Evolutionary conservation across 2,888 invertebrate species (phyloP), one percentile per base, ranked within the genome.

Genomic region (Ophion costatus): DNA sequence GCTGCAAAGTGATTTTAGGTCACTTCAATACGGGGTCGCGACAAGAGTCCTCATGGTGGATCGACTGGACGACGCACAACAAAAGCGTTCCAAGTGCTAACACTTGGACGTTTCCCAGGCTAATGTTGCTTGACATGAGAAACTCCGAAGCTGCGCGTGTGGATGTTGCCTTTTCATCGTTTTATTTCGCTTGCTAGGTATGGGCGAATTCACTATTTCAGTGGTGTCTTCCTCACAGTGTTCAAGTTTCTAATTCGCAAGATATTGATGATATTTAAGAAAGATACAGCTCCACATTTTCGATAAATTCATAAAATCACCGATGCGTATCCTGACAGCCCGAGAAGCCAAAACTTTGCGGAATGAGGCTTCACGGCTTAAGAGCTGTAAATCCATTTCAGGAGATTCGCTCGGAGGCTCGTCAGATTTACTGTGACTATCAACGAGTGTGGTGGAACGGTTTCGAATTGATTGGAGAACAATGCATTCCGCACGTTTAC

Each of bases 1-100:
- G 76, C 57, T 77, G 76, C 29, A 38, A 67, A 67, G 76, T 77
- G 22, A 57, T 64, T 67, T 77, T 67, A 77, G 42, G 51, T 51
- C 38, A 7, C 9, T 38, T 9, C 38, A 9, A 9, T 38, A 38
- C 38, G 38, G 38, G 38, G 38, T 38, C 51, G 14, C 14, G 51
- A 51, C 51, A 51, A 51, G 51, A 14, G 17, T 14, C 51, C 17
- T 51, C 51, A 51, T 51, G 5, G 51, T 17, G 14, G 14, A 51
- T 51, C 5, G 17, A 51, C 14, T 51, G 51, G 51, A 14, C 51
- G 17, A 51, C 11, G 51, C 11, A 51, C 14, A 17, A 17, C 51
- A 17, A 17, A 14, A 5, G 51, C 17, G 14, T 51, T 51, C 14
- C 17, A 17, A 51, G 17, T 17, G 17, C 11, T 51, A 17, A 4